A percentile compares a stretch with the other conserved stretches of the same genome.
These are phyloP conservation scores for Tetrapedia diversipes DNA, from an alignment of 2,888 invertebrate genomes.

Conservation along the genomic window DNA sequence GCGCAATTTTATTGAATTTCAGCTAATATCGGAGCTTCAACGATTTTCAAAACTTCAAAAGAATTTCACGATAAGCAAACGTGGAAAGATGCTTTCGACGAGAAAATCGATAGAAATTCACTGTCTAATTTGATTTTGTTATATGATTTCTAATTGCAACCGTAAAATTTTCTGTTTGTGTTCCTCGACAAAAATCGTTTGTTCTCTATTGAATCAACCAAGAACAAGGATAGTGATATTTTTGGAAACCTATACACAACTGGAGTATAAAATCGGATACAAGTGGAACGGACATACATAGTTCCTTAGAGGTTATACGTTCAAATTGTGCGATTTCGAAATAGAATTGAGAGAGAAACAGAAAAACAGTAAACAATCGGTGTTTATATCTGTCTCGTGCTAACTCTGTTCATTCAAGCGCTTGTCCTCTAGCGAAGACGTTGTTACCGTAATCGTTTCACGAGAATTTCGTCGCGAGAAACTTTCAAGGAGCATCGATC, in stretches of 20 bases:
- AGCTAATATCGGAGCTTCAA: neutral
- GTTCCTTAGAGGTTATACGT: too few species aligned
- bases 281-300: neutral
- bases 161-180: neutral
- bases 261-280: neutral
- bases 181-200: too few species aligned
- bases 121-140: neutral
- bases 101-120: neutral
- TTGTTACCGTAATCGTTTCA: constrained; percentile 5
- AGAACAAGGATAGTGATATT: neutral
- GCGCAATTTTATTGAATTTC: constrained; percentile 10
- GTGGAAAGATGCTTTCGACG: neutral
- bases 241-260: neutral
- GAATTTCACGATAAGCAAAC: constrained; percentile 1
- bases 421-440: neutral
- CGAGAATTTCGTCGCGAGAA: neutral
- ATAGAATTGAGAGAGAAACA: neutral
- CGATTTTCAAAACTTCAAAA: constrained; percentile 1
- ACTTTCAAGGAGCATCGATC: neutral
- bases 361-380: too few species aligned
- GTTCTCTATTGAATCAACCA: neutral
- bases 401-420: neutral
- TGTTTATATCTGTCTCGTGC: neutral
- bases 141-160: neutral
- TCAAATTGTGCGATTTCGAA: neutral